phyloP scores from a whole-genome alignment of 1,140 invertebrate genomes.

The Trichoplusia ni region DNA sequence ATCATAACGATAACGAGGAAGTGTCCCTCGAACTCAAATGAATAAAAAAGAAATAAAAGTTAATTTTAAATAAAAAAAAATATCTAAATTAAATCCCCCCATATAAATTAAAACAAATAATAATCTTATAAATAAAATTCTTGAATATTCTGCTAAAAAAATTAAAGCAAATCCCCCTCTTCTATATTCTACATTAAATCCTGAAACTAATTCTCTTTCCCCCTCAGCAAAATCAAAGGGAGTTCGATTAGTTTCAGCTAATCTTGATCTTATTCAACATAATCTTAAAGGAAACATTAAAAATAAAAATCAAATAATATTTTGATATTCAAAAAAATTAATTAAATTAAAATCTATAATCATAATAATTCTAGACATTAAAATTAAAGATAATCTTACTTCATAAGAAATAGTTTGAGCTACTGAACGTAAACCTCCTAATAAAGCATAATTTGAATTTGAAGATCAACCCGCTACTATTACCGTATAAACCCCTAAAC shows the following conservation, averaged over 20 bases:
- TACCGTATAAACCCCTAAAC: conserved; percentile 82
- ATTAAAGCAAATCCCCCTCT: conserved; percentile 86
- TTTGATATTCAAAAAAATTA: too few species aligned
- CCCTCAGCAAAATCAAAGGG: conserved; percentile 91
- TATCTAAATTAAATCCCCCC: conserved; percentile 63
- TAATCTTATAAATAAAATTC: conserved; percentile 86
- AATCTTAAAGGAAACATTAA: conserved; percentile 79
- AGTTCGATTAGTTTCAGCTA: conserved; percentile 88
- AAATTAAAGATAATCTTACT: conserved; percentile 83
- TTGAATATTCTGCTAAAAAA: conserved; percentile 87
- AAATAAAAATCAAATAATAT: too few species aligned
- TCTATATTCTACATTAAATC: conserved; percentile 89
- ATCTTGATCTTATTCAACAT: conserved; percentile 82
- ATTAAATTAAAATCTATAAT: conserved; percentile 69
- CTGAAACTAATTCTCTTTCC: conserved; percentile 88
- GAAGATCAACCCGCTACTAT: conserved; percentile 83
- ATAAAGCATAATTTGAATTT: conserved; percentile 85
- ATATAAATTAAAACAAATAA: conserved; percentile 82
- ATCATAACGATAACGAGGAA: conserved; percentile 84
- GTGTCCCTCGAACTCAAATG: conserved; percentile 82
- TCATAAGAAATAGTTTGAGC: conserved; percentile 88
- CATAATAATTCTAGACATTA: conserved; percentile 80
- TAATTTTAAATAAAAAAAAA: conserved; percentile 80
- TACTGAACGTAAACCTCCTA: conserved; percentile 84
- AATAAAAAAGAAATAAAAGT: conserved; percentile 81